Evolutionary conservation across 1,140 invertebrate genomes (phyloP), one percentile per base, ranked within the genome.

Genomic region (Caenorhabditis remanei): DNA sequence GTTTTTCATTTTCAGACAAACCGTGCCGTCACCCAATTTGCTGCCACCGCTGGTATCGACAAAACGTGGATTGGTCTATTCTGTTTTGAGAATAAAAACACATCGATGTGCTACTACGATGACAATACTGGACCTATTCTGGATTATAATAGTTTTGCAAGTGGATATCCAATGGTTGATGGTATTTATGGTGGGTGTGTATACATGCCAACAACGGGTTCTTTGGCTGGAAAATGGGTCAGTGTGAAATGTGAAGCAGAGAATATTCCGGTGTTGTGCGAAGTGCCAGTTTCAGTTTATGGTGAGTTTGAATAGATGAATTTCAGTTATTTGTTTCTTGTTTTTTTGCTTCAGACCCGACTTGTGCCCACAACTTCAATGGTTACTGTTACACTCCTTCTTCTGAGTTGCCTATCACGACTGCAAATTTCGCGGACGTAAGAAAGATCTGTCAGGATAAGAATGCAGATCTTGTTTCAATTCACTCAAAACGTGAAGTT

Each of bases 181-280:
- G 56, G 56, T 19, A 58, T 58, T 8, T 58, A 58, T 8, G 56
- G 56, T n/a, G 56, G 56, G 21, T 58, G 56, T 58, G 56, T 58
- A 2, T 58, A 58, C n/a, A 58, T n/a, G 14, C n/a, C 56, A 58
- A 58, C 56, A 4, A 6, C 2, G 4, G 56, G 56, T n/a, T 58
- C 56, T 8, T 21, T 58, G n/a, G 56, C 56, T 58, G 56, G 56
- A 21, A 58, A n/a, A 58, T 58, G 56, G 56, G 56, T 58, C 19
- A 58, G 56, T 58, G 56, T 58, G 16, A 21, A 58, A 8, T 58
- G 56, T 58, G 56, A 58, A 58, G 56, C 56, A 21, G 56, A 58
- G 56, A 58, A 19, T 21, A 58, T 58, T 14, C 56, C 56, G n/a
- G 16, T 58, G 7, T 6, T 58, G 8, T 58, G 56, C n/a, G 56